These are phyloP conservation scores for Brachionichthys hirsutus DNA, from an alignment of 2,113 vertebrate species.

Conservation along the genomic window DNA sequence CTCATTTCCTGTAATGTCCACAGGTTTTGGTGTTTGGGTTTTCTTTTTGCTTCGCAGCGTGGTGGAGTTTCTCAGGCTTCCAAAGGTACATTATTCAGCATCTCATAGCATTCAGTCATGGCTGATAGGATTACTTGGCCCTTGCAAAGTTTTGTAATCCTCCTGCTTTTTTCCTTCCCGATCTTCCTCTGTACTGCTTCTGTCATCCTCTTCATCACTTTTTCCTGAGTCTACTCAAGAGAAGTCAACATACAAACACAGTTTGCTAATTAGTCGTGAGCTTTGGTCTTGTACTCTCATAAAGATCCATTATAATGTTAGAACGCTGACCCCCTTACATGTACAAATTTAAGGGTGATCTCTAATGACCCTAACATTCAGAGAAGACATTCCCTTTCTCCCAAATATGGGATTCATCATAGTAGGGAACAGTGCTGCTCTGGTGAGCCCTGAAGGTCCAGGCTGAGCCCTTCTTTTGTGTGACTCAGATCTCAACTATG, in stretches of 20 bases:
- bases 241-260: constrained; percentile 15
- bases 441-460: neutral
- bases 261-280: constrained; percentile 5
- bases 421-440: neutral
- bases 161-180: neutral
- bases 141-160: constrained; percentile 43
- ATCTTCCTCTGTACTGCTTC: neutral
- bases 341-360: too few species aligned
- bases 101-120: constrained; percentile 52
- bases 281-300: neutral
- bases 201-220: neutral
- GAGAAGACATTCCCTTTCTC: too few species aligned
- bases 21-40: too few species aligned
- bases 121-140: constrained; percentile 25
- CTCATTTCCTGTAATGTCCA: too few species aligned
- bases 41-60: too few species aligned
- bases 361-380: too few species aligned
- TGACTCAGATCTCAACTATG: constrained; percentile 50
- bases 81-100: constrained; percentile 19
- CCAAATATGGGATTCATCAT: too few species aligned
- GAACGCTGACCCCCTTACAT: too few species aligned
- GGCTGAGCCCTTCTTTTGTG: neutral
- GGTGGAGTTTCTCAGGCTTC: constrained; percentile 2
- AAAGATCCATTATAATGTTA: too few species aligned
- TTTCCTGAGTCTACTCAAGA: constrained; percentile 11